phyloP scores from a whole-genome alignment of 2,113 vertebrate species.

The Meleagris gallopavo region DNA sequence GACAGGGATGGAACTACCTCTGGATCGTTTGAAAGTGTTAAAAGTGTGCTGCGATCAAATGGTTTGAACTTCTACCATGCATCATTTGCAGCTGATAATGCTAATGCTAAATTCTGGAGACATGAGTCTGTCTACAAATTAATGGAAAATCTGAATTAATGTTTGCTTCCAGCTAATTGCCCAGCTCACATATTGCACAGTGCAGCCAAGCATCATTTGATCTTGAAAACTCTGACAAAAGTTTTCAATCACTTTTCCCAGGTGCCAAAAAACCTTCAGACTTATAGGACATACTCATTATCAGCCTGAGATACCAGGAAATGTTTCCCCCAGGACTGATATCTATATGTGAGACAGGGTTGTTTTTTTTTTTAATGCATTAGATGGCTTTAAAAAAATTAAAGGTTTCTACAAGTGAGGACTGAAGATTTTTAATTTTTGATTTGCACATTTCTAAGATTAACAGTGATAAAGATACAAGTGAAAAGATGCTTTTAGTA shows the following conservation, averaged over 20 bases:
- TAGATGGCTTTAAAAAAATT: background rate
- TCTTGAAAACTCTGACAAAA: background rate
- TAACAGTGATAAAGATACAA: background rate
- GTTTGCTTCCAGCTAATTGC: slow-evolving; percentile 62
- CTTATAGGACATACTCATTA: background rate
- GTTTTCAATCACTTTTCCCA: background rate
- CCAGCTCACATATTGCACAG: background rate
- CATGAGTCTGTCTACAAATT: slow-evolving; percentile 63
- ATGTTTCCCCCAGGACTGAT: background rate
- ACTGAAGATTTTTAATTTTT: background rate
- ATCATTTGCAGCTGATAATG: slow-evolving; percentile 32
- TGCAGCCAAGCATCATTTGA: background rate
- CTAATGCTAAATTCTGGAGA: slow-evolving; percentile 65
- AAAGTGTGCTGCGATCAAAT: slow-evolving; percentile 47
- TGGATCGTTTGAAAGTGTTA: slow-evolving; percentile 12
- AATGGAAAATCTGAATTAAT: slow-evolving; percentile 66
- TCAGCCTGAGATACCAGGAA: background rate
- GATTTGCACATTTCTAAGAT: background rate
- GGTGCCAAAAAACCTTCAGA: background rate
- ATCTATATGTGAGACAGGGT: background rate
- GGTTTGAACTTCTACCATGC: slow-evolving; percentile 53
- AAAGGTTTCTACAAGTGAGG: background rate
- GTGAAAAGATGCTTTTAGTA: background rate
- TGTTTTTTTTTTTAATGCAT: background rate
- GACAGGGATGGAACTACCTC: slow-evolving; percentile 19